These are phyloP conservation scores for Drosophila willistoni DNA, from an alignment of 1,140 invertebrate species.

Conservation along the genomic window DNA sequence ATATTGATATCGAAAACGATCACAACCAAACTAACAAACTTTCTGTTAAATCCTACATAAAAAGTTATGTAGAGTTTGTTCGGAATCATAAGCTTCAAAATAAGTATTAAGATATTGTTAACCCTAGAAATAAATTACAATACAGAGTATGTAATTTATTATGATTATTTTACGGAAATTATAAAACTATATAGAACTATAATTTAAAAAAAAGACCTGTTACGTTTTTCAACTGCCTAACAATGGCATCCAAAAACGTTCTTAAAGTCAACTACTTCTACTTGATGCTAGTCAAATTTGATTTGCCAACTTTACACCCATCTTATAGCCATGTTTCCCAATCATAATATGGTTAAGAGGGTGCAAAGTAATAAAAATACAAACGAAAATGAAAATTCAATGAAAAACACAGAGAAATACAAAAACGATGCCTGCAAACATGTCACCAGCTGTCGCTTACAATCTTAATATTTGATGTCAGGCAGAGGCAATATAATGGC, in stretches of 20 bases:
- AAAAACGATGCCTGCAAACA: slow-evolving; percentile 50
- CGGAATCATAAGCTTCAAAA: no score
- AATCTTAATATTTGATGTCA: slow-evolving; percentile 80
- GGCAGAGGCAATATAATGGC: slow-evolving; percentile 46
- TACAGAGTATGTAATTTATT: no score
- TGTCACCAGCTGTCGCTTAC: slow-evolving; percentile 67
- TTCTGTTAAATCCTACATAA: no score
- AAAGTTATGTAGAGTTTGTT: no score
- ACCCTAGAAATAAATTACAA: no score
- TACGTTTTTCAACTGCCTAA: no score
- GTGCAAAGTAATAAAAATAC: slow-evolving; percentile 37
- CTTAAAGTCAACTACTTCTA: neutral
- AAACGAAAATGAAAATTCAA: slow-evolving; percentile 24
- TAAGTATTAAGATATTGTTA: no score
- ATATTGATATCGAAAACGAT: no score
- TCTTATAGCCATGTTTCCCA: slow-evolving; percentile 6
- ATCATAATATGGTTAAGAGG: slow-evolving; percentile 22
- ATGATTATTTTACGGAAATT: no score
- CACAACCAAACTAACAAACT: no score
- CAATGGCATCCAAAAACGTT: neutral
- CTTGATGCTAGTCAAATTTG: neutral
- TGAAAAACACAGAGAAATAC: slow-evolving; percentile 1
- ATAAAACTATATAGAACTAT: no score
- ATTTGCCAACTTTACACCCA: neutral
- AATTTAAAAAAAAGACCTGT: no score